Base-by-base conservation (phyloP, 2,113 vertebrate species). In the Rhodinocichla rosea region DNA sequence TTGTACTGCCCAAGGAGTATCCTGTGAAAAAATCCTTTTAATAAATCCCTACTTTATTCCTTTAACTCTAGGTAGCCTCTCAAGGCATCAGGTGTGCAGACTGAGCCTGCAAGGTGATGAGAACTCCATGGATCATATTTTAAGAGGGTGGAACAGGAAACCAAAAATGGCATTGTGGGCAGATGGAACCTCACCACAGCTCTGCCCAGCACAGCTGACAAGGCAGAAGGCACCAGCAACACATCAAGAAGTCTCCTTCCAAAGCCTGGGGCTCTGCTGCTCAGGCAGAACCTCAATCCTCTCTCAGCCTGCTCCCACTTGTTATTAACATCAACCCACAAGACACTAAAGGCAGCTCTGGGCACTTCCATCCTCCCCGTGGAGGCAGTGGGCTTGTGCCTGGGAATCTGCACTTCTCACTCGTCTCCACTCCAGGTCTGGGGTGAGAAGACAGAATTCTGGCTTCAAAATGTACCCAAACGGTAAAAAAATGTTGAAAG, bases 91-190 rank as follows among this genome's bases (percentile, higher is more conserved):
- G 24, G 35, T 1, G 17, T 7, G 28, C 40, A 68, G 28, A n/a
- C 30, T 1, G 22, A 78, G 49, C 1, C 28, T 62, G 70, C 24
- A 57, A 56, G 56, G 78, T 37, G 22, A 22, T 10, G 33, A 78
- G 82, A 83, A 69, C 50, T 26, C 20, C 32, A 45, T 1, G 7
- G 32, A 40, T 17, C 5, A 0, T 8, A 19, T 33, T 37, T 30
- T 27, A 35, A 50, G 79, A 73, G 35, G 73, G 27, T 30, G 73
- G 79, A 91, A 63, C 12, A 67, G 55, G 53, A 67, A 37, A 69
- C 45, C n/a, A 5, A 15, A 49, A 15, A 27, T 0, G 20, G 62
- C 19, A 2, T 0, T 22, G 26, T 4, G 33, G 81, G 69, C 49
- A 89, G 62, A 53, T 33, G 60, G 53, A 87, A 49, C 40, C 74